Conservation (phyloP, 35 echinoderm and acorn worm genomes). For the Apostichopus japonicus region DNA sequence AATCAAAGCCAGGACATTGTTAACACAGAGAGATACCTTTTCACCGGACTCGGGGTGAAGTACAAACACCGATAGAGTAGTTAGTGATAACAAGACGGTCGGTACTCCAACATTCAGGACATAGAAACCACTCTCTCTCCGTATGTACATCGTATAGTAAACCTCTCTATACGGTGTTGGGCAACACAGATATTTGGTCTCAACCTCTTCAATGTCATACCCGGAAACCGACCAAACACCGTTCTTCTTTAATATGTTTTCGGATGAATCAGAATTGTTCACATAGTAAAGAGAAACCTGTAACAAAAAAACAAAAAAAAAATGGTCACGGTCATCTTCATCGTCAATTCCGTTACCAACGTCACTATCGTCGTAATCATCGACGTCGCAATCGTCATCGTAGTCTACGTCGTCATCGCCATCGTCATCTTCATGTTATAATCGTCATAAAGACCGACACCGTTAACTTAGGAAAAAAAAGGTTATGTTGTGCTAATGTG, state of each 20-base stretch:
- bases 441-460: too few species aligned
- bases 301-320: not conserved
- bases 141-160: slow-evolving; percentile 25
- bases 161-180: slow-evolving; percentile 13
- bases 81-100: slow-evolving; percentile 4
- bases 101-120: slow-evolving; percentile 27
- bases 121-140: slow-evolving; percentile 9
- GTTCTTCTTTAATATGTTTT: slow-evolving; percentile 11
- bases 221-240: not conserved
- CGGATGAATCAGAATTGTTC: not conserved
- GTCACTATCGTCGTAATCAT: too few species aligned
- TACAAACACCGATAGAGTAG: slow-evolving; percentile 27
- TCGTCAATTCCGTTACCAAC: too few species aligned
- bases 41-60: slow-evolving; percentile 59
- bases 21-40: slow-evolving; percentile 58
- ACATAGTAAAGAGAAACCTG: slow-evolving; percentile 28
- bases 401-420: not conserved
- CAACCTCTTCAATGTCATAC: not conserved
- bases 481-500: too few species aligned
- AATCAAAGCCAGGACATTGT: slow-evolving; percentile 48
- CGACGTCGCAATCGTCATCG: not conserved
- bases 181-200: slow-evolving; percentile 18
- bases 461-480: too few species aligned
- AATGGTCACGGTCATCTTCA: not conserved
- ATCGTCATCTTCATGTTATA: not conserved